phyloP scores from a whole-genome alignment of 2,888 invertebrate species.

The Metallyticus violacea region DNA sequence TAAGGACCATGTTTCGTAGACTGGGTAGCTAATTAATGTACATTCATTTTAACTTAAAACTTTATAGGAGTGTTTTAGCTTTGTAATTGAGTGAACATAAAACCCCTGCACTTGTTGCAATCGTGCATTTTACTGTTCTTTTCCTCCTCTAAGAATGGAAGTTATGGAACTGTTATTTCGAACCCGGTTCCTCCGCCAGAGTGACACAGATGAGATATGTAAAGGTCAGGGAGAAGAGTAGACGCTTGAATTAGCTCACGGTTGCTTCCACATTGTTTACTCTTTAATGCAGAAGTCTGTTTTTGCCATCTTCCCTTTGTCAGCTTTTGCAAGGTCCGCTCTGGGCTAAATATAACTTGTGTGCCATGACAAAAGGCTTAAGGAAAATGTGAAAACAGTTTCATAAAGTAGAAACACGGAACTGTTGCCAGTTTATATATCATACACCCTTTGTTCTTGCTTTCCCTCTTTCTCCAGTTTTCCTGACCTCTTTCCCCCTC shows the following conservation, averaged over 20 bases:
- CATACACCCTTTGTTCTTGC: background rate
- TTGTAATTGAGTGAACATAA: too few relatives aligned
- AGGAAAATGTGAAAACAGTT: background rate
- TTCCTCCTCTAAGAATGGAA: too few relatives aligned
- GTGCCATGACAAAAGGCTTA: background rate
- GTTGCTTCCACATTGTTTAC: background rate
- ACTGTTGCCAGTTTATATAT: background rate
- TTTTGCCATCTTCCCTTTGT: background rate
- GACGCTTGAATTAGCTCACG: background rate
- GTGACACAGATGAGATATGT: too few relatives aligned
- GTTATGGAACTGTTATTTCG: too few relatives aligned
- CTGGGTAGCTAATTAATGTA: too few relatives aligned
- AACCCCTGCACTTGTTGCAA: too few relatives aligned
- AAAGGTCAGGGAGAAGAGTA: background rate
- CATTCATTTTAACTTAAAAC: too few relatives aligned
- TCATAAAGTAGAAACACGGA: background rate
- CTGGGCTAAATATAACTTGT: background rate
- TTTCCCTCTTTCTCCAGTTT: background rate
- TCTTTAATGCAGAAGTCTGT: background rate
- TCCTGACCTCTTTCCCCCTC: background rate
- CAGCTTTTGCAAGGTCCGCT: background rate
- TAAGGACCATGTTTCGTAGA: too few relatives aligned
- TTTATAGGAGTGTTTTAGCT: too few relatives aligned
- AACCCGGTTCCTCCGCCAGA: background rate
- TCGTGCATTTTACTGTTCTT: too few relatives aligned